A percentile compares a stretch with the other conserved stretches of the same genome.
Evolutionary conservation across 1,140 invertebrate genomes (phyloP).

Genomic region (Bombus superbus): DNA sequence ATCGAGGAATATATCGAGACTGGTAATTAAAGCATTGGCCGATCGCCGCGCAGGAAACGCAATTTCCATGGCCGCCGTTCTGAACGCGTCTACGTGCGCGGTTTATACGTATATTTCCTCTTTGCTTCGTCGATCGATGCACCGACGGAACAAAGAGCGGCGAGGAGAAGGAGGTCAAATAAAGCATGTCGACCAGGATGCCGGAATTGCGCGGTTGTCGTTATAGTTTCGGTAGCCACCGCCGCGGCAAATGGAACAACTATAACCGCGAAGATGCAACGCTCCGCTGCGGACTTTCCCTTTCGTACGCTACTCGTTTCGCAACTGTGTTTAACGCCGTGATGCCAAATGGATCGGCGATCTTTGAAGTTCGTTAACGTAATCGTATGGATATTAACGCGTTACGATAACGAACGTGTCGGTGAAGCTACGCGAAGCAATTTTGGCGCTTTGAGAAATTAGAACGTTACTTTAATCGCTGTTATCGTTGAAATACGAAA

Average conservation of each 20-base stretch:
- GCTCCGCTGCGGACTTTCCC: conserved; percentile 14
- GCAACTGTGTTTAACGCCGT: neutral
- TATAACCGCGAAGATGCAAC: conserved; percentile 28
- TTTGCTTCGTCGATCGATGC: conserved; percentile 21
- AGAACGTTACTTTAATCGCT: neutral
- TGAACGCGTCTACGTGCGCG: conserved; percentile 1
- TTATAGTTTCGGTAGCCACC: conserved; percentile 37
- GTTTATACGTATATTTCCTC: conserved; percentile 1
- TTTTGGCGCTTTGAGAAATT: neutral
- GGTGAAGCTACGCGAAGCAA: neutral
- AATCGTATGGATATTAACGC: neutral
- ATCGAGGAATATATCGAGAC: conserved; percentile 38
- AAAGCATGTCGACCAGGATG: conserved; percentile 28
- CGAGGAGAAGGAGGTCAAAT: conserved; percentile 14
- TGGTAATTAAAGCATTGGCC: conserved; percentile 50
- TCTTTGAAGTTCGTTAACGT: neutral
- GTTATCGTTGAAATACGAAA: too few species aligned
- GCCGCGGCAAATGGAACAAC: conserved; percentile 30
- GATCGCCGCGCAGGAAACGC: conserved; percentile 35
- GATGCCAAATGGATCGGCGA: neutral
- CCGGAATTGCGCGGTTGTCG: conserved; percentile 45
- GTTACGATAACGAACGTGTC: neutral
- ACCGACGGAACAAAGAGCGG: conserved; percentile 3
- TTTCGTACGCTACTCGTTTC: conserved; percentile 4
- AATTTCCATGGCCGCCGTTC: conserved; percentile 38